A percentile compares a stretch with the other conserved stretches of the same genome.
These are phyloP conservation scores for Tenthredo livida DNA, from an alignment of 2,888 invertebrate species.

Conservation along the genomic window DNA sequence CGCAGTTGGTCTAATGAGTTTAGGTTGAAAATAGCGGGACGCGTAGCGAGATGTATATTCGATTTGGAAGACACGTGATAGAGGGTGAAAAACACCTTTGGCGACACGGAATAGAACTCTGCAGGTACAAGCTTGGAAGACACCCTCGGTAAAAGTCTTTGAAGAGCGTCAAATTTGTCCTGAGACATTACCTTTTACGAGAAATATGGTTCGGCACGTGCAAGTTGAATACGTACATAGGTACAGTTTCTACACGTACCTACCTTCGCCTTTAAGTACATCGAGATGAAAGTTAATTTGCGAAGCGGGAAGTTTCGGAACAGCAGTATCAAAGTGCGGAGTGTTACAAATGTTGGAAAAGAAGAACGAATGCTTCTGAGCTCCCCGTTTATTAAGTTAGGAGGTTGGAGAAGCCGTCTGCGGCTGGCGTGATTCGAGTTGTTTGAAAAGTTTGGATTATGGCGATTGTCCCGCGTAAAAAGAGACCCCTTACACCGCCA, in stretches of 20 bases:
- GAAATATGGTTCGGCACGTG: neutral
- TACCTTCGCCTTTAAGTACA: conserved; percentile 8
- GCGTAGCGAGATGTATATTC: neutral
- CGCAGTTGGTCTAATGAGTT: neutral
- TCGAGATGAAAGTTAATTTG: conserved; percentile 47
- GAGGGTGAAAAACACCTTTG: conserved; percentile 8
- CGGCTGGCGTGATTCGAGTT: conserved; percentile 49
- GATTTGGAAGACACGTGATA: conserved; percentile 16
- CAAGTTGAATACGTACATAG: neutral
- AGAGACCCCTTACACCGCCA: neutral
- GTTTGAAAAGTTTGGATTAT: conserved; percentile 50
- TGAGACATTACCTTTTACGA: neutral
- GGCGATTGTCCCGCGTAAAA: conserved; percentile 39
- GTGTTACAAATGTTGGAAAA: conserved; percentile 47
- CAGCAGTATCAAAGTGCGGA: conserved; percentile 48
- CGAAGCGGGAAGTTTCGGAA: conserved; percentile 28
- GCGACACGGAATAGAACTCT: conserved; percentile 5
- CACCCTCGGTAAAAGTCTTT: conserved; percentile 2
- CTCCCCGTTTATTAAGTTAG: conserved; percentile 49
- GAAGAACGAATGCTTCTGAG: conserved; percentile 38
- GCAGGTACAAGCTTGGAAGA: neutral
- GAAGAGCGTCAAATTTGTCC: conserved; percentile 41
- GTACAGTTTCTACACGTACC: neutral
- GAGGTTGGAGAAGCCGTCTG: conserved; percentile 36
- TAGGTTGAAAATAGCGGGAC: conserved; percentile 4